A percentile compares a stretch with the other conserved stretches of the same genome.
phyloP scores from a whole-genome alignment of 2,888 invertebrate species.

The Phyllotreta cruciferae region DNA sequence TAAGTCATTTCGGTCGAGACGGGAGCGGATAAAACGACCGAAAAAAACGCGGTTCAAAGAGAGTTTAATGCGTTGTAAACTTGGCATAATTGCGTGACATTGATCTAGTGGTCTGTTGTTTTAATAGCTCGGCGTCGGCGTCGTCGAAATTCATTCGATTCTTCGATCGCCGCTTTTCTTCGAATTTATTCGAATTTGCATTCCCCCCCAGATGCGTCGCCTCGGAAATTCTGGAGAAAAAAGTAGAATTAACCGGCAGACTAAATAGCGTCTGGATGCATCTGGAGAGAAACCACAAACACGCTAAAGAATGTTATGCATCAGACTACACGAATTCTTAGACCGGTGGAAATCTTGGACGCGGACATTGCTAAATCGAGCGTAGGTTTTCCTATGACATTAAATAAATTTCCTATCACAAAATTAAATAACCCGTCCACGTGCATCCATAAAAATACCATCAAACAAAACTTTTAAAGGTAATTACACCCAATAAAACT shows the following conservation, averaged over 20 bases:
- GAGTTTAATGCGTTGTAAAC: constrained; percentile 36
- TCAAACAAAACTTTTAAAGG: too few relatives aligned
- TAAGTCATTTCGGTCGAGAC: constrained; percentile 8
- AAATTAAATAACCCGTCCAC: too few relatives aligned
- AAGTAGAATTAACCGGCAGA: too few relatives aligned
- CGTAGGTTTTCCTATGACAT: too few relatives aligned
- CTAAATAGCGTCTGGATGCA: too few relatives aligned
- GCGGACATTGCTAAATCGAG: too few relatives aligned
- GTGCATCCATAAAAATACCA: too few relatives aligned
- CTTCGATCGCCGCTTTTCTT: constrained; percentile 34
- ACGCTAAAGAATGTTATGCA: constrained; percentile 38
- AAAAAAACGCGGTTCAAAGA: constrained; percentile 29
- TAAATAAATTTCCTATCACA: too few relatives aligned
- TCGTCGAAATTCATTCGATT: constrained; percentile 41
- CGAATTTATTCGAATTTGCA: constrained; percentile 9
- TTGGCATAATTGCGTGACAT: constrained; percentile 46
- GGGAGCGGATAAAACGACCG: constrained; percentile 19
- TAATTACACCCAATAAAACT: too few relatives aligned
- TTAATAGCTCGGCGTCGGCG: constrained; percentile 43
- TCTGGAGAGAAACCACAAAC: constrained; percentile 27
- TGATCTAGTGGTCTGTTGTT: constrained; percentile 45
- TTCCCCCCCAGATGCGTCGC: background rate
- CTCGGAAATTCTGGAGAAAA: background rate
- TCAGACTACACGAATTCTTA: constrained; percentile 40
- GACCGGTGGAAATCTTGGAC: constrained; percentile 18